phyloP scores from a whole-genome alignment of 2,113 vertebrate genomes.

The western clawed frog (Xenopus tropicalis) region DNA sequence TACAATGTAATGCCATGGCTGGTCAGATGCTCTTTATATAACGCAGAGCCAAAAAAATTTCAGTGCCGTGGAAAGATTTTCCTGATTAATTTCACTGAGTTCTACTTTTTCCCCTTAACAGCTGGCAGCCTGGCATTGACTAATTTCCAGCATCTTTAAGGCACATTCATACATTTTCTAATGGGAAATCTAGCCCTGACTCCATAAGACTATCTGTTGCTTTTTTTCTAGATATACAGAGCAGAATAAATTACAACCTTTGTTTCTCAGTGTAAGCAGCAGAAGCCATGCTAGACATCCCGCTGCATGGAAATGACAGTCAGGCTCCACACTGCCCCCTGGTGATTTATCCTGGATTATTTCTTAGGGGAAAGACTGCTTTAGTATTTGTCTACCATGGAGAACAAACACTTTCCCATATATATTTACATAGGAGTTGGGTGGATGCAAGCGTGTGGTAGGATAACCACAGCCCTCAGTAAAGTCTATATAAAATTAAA shows the following conservation, averaged over 20 bases:
- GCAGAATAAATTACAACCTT: not conserved
- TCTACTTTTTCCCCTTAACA: not conserved
- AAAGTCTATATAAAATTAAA: no score
- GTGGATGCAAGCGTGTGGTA: no score
- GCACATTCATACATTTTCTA: not conserved
- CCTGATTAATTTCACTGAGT: not conserved
- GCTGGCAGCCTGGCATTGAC: constrained; percentile 1
- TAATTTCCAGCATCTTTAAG: not conserved
- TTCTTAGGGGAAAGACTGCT: no score
- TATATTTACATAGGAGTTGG: no score
- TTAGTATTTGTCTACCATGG: no score
- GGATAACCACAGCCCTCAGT: no score
- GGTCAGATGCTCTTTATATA: not conserved
- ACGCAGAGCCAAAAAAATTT: not conserved
- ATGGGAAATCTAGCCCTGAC: not conserved
- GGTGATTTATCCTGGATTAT: not conserved
- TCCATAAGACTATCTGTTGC: not conserved
- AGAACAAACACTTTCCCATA: no score
- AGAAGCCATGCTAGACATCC: constrained; percentile 10
- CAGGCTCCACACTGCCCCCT: not conserved
- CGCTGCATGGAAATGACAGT: constrained; percentile 26
- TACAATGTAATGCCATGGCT: not conserved
- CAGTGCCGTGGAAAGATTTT: not conserved
- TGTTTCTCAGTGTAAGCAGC: not conserved
- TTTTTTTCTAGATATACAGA: not conserved